Base-by-base conservation (phyloP, 2,888 invertebrate genomes). In the Ennomos erosarius region DNA sequence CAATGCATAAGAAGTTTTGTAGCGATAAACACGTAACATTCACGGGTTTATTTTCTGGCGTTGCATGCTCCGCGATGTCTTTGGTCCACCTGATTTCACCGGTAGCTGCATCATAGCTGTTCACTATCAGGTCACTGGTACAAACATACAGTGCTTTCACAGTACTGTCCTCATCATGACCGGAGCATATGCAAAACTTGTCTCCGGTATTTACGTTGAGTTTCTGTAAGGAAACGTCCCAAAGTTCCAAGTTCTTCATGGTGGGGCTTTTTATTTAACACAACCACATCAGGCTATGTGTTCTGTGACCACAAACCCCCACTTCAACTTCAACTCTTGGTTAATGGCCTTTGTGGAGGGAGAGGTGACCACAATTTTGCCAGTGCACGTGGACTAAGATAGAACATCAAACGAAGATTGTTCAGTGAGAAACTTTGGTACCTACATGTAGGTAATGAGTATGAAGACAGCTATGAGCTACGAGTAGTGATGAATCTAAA, bases 41-140 rank as follows among this genome's bases (percentile, higher is more conserved):
- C n/a, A 92, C 70, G 38, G 88, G 87, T 84, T 88, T 69, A 87
- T 88, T 90, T 86, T 93, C 64, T 73, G 87, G 56, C 79, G 92
- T 76, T 13, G 89, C 68, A 47, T 79, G 50, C 34, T 77, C 70
- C 5, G 77, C 74, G 8, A 92, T 67, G 68, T 88, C 81, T 66
- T 76, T 85, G 36, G 62, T 73, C 90, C 91, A 91, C 33, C 76
- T 82, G 42, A 74, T 64, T 62, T 78, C 71, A 55, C 85, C 85
- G 65, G 75, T 72, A 64, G 78, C 74, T 47, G 59, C 59, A 76
- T 79, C 73, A 65, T 81, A 84, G 69, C 81, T 82, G 1, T 65
- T 74, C 45, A 90, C 82, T 52, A 71, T 71, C 59, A 90, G 85
- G 81, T 89, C 88, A 84, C 80, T 72, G 59, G 85, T 82, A 71